Base-by-base conservation (phyloP, 2,113 vertebrate species). In the Alces alces region DNA sequence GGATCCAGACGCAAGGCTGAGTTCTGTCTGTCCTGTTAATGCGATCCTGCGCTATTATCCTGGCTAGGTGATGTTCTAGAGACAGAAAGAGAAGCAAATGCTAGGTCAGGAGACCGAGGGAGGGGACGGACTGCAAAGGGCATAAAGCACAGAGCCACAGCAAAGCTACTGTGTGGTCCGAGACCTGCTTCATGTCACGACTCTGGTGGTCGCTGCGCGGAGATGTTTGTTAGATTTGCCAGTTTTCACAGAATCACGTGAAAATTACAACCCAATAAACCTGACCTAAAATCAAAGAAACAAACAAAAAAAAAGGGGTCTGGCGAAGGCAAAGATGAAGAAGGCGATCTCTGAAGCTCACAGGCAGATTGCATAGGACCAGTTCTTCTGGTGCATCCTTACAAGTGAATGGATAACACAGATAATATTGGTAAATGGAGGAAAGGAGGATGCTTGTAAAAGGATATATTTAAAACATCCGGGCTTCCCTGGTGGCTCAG, bases 331-430 rank as follows among this genome's bases (percentile, higher is more conserved):
- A 11, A 9, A 39, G 60, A n/a, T 47, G 12, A 61, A 6, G 23
- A 86, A 8, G 21, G 36, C 6, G 3, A 2, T 9, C 30, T 19
- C 12, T 7, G 28, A 12, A 1, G 13, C 5, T 82, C 47, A 60
- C 2, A 55, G 55, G 36, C 33, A 8, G 1, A 5, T 0, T 7
- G 58, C 36, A 6, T 2, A 7, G 0, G 55, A 27, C n/a, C 1
- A 76, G 36, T 54, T 57, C 47, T 36, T 11, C 14, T 7, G n/a
- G 57, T 8, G 60, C 3, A 1, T 23, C 45, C 36, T 61, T 30
- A 10, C 45, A 1, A 15, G 27, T 25, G 55, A n/a, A 7, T 52
- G 57, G 50, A 43, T 36, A 10, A 16, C 39, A 12, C 0, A 54
- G 55, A 39, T 4, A 15, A 27, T 4, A 10, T 21, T 73, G 15